Conservation (phyloP, 2,888 invertebrate species). For the Hirtodrosophila cameraria region DNA sequence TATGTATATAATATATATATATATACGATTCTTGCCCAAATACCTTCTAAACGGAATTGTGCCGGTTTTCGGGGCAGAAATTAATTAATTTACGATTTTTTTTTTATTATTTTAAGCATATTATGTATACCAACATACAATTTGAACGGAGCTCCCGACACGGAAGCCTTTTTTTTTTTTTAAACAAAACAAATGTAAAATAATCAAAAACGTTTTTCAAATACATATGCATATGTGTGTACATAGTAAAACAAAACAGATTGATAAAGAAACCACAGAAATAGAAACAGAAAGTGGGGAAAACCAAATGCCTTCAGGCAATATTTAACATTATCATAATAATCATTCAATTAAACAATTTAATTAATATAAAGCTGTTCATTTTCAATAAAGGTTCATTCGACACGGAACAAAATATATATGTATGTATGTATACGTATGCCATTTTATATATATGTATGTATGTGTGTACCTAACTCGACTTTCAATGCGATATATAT, state of each 20-base stretch:
- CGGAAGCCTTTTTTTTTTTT: constrained; percentile 38
- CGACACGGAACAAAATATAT: constrained; percentile 36
- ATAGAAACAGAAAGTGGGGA: constrained; percentile 42
- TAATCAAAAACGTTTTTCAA: constrained; percentile 28
- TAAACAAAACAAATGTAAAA: constrained; percentile 45
- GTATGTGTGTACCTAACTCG: constrained; percentile 31
- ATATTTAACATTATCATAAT: constrained; percentile 52
- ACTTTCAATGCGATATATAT: constrained; percentile 32
- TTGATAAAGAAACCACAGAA: constrained; percentile 47
- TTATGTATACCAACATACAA: constrained; percentile 46
- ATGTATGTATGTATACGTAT: constrained; percentile 34
- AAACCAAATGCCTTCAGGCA: constrained; percentile 45
- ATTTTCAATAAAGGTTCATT: constrained; percentile 37
- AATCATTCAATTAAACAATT: constrained; percentile 64
- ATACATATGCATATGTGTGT: constrained; percentile 9
- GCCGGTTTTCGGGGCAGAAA: constrained; percentile 16
- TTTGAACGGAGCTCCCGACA: constrained; percentile 28
- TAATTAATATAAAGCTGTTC: constrained; percentile 74
- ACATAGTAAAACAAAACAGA: constrained; percentile 48
- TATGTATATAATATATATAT: no score
- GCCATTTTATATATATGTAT: constrained; percentile 41
- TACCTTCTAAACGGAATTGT: constrained; percentile 15
- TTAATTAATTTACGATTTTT: constrained; percentile 9
- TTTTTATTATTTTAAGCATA: constrained; percentile 13
- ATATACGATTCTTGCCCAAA: constrained; percentile 27